Base-by-base conservation (phyloP, 1,140 invertebrate species). In the Saccostrea glomerata region DNA sequence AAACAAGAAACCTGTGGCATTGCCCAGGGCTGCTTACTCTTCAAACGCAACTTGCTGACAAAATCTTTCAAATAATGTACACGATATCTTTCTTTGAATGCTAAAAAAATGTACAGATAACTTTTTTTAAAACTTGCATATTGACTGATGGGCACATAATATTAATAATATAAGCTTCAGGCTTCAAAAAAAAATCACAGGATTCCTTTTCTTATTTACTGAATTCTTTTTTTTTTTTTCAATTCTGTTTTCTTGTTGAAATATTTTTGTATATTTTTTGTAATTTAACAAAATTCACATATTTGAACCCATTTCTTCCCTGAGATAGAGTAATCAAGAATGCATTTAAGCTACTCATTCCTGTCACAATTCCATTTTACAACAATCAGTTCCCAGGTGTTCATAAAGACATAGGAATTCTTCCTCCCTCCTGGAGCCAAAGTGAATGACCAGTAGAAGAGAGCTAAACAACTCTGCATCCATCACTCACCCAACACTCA, bases 391-490 rank as follows among this genome's bases (percentile, higher is more conserved):
- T 15, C 7, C 70, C 70, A 77, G 70, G 25, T 77, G 70, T 77
- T 30, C 36, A 77, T 30, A 36, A 77, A 77, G 23, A 73, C n/a
- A 73, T 23, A 13, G 25, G 23, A 30, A 25, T 15, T 77, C 70
- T 30, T 77, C 9, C 20, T 66, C 30, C 30, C 25, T 77, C 25
- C 23, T 77, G 25, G 25, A 77, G 23, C 70, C 25, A 11, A 77
- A 77, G 70, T 77, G 70, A 77, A 77, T 30, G 70, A 77, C 70
- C 70, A 77, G 70, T 30, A 30, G 70, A 77, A 12, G 70, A 12
- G 70, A 77, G 70, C 70, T 12, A 25, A 30, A 13, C 13, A 77
- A 77, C 70, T 77, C 70, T 36, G 15, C 23, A 77, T 36, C 23
- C 25, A 77, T 77, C 70, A 77, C 23, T 77, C 70, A 77, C 15